Evolutionary conservation across 2,888 invertebrate species (phyloP), one percentile per base, ranked within the genome.

Genomic region (Chaetogeoica ovagalla): DNA sequence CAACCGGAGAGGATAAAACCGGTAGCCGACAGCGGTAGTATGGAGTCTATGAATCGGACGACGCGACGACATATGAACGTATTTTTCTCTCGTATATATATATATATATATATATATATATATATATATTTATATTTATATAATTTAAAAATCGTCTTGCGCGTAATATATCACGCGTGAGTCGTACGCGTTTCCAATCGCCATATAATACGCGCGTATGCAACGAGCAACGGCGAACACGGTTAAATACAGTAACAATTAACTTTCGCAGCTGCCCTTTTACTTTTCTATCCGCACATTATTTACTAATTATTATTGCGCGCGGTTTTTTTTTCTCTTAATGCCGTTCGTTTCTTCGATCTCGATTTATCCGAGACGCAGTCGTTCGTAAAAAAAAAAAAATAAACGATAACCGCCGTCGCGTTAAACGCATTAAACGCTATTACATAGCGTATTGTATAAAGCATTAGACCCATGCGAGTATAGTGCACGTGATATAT

Each of bases 21-120:
- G 74, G 74, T 75, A 66, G 74, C 74, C 57, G 39, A 66, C 52
- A 48, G n/a, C 52, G 37, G 48, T 52, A 13, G n/a, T n/a, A n/a
- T n/a, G n/a, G n/a, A n/a, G 60, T 30, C 48, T 11, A 30, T 7
- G 37, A 11, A 52, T 55, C 17, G 13, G 19, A n/a, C 11, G 37
- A 52, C 52, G n/a, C 48, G 63, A 63, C n/a, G 52, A 62, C 73
- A 43, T 59, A 59, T 19, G 59, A 39, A 39, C 43, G 43, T n/a
- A 37, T 19, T 69, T 69, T 57, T 39, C 15, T 15, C 21, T 15
- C 8, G 21, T 17, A 8, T 23, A 21, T 23, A n/a, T n/a, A n/a
- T n/a, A n/a, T n/a, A n/a, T n/a, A n/a, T n/a, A n/a, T n/a, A n/a
- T n/a, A n/a, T n/a, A n/a, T n/a, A n/a, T n/a, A n/a, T n/a, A n/a